These are phyloP conservation scores for Bovichtus diacanthus DNA, from an alignment of 2,797 vertebrate genomes.

Conservation along the genomic window DNA sequence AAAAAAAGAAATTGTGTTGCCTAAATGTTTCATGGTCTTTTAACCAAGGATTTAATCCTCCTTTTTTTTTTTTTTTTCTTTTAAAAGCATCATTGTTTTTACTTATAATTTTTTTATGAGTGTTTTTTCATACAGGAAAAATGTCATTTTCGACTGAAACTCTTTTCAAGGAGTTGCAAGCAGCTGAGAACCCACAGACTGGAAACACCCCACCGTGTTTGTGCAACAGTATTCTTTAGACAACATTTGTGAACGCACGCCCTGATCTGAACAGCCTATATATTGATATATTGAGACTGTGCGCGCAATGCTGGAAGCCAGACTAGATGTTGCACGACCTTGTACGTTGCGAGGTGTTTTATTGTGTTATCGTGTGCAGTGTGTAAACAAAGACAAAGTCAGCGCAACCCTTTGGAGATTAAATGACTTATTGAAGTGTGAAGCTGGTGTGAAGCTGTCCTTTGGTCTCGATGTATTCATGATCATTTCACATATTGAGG, in stretches of 20 bases:
- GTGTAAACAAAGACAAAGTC: slow-evolving; percentile 77
- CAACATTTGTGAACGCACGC: slow-evolving; percentile 45
- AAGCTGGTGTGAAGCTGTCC: slow-evolving; percentile 22
- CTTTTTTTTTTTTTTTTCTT: background rate
- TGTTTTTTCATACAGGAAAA: slow-evolving; percentile 26
- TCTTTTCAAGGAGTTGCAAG: slow-evolving; percentile 25
- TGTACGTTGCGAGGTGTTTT: slow-evolving; percentile 75
- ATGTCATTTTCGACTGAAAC: slow-evolving; percentile 39
- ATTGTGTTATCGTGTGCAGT: slow-evolving; percentile 75
- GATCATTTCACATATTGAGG: too few species aligned
- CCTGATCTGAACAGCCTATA: slow-evolving; percentile 36
- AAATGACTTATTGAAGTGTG: slow-evolving; percentile 75
- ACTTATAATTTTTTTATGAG: background rate
- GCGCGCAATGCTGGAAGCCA: slow-evolving; percentile 52
- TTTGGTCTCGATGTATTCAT: slow-evolving; percentile 11
- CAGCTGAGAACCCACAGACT: slow-evolving; percentile 22
- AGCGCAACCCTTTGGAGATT: slow-evolving; percentile 74
- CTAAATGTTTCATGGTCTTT: slow-evolving; percentile 33
- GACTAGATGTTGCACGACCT: slow-evolving; percentile 77
- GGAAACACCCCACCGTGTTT: slow-evolving; percentile 35
- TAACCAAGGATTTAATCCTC: background rate
- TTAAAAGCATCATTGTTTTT: background rate
- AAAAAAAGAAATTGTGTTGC: slow-evolving; percentile 19
- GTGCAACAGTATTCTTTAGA: slow-evolving; percentile 57
- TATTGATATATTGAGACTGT: slow-evolving; percentile 35